Evolutionary conservation across 2,797 vertebrate species (phyloP), one percentile per base, ranked within the genome.

Genomic region (Pelodytes ibericus): DNA sequence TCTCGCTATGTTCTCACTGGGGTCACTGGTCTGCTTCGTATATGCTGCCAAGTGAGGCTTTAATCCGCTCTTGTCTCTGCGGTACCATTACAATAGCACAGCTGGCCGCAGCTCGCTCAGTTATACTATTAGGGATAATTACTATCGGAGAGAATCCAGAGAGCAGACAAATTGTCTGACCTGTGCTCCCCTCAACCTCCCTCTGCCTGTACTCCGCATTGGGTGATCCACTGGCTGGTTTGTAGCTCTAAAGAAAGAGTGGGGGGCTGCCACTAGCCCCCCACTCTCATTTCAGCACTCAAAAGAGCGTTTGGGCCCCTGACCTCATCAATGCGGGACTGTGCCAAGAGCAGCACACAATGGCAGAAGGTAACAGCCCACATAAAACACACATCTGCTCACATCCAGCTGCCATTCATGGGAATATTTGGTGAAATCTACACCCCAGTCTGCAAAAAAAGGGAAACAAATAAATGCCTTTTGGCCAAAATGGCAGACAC

Each of bases 121-220:
- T 85, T 69, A 57, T 73, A 64, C 75, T 78, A 75, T 75, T 79
- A 75, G 49, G 74, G 77, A 74, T 41, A 82, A 82, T 74, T 6
- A 51, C 47, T 58, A 8, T 74, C 76, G 72, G 29, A 27, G 61
- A 82, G 49, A 72, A 83, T 44, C 60, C 62, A 62, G 44, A 68
- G 74, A 77, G 9, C 0, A 0, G 67, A 79, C 70, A 59, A 80
- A 73, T 1, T 26, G 3, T 53, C 59, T 75, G 69, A 9, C 49
- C 71, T 29, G 71, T 64, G 73, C 64, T 20, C 72, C 1, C 26
- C 15, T n/a, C n/a, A n/a, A n/a, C 1, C 3, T 41, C 10, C 13
- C 24, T 36, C 6, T 57, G 16, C 47, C 31, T 16, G 11, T 13
- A 11, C 10, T 11, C 62, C 16, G 2, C 20, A 70, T 41, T 58